Base-by-base conservation (phyloP, 2,888 invertebrate species). In the Orchesella flavescens region DNA sequence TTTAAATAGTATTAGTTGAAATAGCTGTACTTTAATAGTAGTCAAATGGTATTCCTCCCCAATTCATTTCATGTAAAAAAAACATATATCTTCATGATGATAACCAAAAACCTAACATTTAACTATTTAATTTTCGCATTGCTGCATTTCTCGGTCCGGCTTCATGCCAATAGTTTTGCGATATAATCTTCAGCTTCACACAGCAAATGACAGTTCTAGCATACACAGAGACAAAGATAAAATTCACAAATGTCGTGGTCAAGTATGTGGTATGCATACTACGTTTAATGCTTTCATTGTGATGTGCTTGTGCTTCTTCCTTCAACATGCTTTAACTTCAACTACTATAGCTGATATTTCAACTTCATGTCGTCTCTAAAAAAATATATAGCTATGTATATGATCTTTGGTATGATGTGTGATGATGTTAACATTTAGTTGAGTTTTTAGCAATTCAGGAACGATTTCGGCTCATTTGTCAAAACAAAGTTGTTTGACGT, bases 21-120 rank as follows among this genome's bases (percentile, higher is more conserved):
- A 53, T 79, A 79, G 79, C 79, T 61, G 79, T 71, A 72, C 71
- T 79, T 79, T 79, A 72, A 79, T 79, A 63, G 34, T 2, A 34
- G 63, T 63, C 15, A 69, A 69, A 49, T 7, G 19, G 49, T 49
- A 66, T 17, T 24, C 24, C 63, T 63, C 34, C 63, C 59, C 2
- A 10, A 17, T 19, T 59, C 21, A 59, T 9, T 63, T 12, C 63
- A 34, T 63, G 2, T n/a, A 2, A 19, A 9, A 2, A 12, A 17
- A 21, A 19, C 17, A 17, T 17, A 59, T 59, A 57, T 19, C 59
- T 19, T 21, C 59, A 12, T 17, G 3, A 59, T 17, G 9, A 19
- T 17, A 4, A 12, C 15, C 15, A 63, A 63, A 34, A 63, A 19
- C 24, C 23, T 24, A n/a, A n/a, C n/a, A n/a, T n/a, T n/a, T n/a